Conservation (phyloP, 2,888 invertebrate genomes). For the Apodemia duryi region DNA sequence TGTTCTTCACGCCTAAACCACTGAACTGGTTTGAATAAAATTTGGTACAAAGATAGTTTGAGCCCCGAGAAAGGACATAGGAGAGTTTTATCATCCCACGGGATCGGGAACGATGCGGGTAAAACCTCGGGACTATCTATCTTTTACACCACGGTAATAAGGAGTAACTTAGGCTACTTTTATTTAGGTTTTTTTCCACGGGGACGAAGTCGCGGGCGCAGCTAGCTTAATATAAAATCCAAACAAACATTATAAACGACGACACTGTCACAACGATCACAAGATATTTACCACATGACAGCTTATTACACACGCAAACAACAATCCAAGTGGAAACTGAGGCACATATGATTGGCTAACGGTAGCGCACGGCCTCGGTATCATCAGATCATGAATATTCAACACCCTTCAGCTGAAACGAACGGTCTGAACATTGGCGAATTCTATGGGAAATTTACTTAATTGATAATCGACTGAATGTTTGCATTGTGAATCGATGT, state of each 20-base stretch:
- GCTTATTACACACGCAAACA: conserved; percentile 12
- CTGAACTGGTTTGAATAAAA: too few relatives aligned
- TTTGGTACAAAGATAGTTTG: too few relatives aligned
- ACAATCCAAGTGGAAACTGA: not conserved
- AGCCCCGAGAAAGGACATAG: too few relatives aligned
- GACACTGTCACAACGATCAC: not conserved
- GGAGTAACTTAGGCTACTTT: too few relatives aligned
- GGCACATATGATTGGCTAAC: not conserved
- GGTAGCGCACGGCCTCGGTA: not conserved
- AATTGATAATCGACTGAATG: conserved; percentile 12
- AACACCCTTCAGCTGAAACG: conserved; percentile 10
- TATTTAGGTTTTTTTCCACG: too few relatives aligned
- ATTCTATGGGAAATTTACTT: conserved; percentile 8
- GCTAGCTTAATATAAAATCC: not conserved
- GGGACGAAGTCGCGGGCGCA: too few relatives aligned
- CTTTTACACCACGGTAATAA: too few relatives aligned
- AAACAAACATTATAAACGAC: not conserved
- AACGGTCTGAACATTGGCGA: conserved; percentile 10
- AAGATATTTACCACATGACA: not conserved
- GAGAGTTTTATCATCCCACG: too few relatives aligned
- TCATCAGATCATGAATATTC: conserved; percentile 12
- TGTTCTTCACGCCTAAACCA: too few relatives aligned
- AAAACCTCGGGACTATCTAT: too few relatives aligned
- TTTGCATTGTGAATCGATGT: conserved; percentile 1
- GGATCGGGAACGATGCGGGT: too few relatives aligned